Evolutionary conservation across 2,888 invertebrate species (phyloP).

Genomic region (Sycophila texana): DNA sequence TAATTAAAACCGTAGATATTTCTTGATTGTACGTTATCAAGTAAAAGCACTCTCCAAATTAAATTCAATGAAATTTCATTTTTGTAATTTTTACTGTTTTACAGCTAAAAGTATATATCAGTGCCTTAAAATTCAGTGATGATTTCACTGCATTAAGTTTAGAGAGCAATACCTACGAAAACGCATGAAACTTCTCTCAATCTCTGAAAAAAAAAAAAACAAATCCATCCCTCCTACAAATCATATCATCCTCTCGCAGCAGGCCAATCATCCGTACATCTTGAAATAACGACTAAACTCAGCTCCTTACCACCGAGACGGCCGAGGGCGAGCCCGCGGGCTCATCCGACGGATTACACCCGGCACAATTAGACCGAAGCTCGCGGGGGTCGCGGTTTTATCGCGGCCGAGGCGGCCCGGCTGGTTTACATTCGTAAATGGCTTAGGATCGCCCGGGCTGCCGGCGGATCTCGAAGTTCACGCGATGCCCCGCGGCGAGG

Average conservation of each 20-base stretch:
- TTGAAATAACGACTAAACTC: too few species aligned
- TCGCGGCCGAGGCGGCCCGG: constrained; percentile 3
- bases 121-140: too few species aligned
- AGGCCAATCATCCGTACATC: too few species aligned
- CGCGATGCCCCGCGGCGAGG: neutral
- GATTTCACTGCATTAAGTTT: too few species aligned
- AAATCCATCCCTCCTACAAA: neutral
- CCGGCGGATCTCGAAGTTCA: neutral
- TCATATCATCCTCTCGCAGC: neutral
- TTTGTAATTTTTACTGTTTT: too few species aligned
- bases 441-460: constrained; percentile 26
- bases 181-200: neutral
- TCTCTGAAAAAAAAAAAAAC: neutral
- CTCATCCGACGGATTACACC: constrained; percentile 30
- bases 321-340: neutral
- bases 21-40: too few species aligned
- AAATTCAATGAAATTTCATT: too few species aligned
- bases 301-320: neutral
- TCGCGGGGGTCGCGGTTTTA: constrained; percentile 18
- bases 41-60: too few species aligned
- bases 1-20: too few species aligned
- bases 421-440: constrained; percentile 51
- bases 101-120: too few species aligned
- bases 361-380: constrained; percentile 24
- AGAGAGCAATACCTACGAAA: too few species aligned